Evolutionary conservation across 2,888 invertebrate species (phyloP).

Genomic region (Willowsia nigromaculata): DNA sequence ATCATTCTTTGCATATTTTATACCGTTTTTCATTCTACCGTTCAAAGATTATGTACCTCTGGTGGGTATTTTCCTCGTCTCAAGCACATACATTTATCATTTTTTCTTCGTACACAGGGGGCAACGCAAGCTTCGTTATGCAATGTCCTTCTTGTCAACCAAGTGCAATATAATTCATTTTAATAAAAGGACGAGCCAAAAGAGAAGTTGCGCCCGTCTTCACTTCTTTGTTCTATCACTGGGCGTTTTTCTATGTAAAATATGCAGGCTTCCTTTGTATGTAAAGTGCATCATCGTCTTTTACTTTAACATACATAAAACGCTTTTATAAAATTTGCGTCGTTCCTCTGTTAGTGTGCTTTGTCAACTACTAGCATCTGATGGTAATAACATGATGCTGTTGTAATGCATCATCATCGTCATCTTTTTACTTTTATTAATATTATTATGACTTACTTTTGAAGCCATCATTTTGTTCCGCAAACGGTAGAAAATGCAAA

Average conservation of each 20-base stretch:
- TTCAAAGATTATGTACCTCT: too few species aligned
- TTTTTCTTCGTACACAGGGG: not conserved
- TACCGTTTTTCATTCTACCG: too few species aligned
- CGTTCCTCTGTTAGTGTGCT: not conserved
- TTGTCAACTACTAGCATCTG: not conserved
- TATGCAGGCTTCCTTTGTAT: not conserved
- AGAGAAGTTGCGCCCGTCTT: conserved; percentile 7
- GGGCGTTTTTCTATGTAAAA: not conserved
- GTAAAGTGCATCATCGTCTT: not conserved
- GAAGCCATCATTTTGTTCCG: not conserved
- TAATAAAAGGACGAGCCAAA: conserved; percentile 42
- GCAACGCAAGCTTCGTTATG: not conserved
- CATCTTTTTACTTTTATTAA: conserved; percentile 18
- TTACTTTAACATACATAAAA: conserved; percentile 7
- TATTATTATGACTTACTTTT: conserved; percentile 23
- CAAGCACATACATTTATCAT: not conserved
- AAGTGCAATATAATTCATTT: conserved; percentile 12
- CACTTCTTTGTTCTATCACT: not conserved
- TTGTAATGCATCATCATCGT: not conserved
- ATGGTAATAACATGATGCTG: not conserved
- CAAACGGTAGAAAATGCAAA: too few species aligned
- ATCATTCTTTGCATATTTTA: not conserved
- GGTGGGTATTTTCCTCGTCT: too few species aligned
- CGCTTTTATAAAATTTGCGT: not conserved
- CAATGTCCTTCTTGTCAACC: not conserved